Base-by-base conservation (phyloP, 2,113 vertebrate species). In the Crypturellus undulatus region DNA sequence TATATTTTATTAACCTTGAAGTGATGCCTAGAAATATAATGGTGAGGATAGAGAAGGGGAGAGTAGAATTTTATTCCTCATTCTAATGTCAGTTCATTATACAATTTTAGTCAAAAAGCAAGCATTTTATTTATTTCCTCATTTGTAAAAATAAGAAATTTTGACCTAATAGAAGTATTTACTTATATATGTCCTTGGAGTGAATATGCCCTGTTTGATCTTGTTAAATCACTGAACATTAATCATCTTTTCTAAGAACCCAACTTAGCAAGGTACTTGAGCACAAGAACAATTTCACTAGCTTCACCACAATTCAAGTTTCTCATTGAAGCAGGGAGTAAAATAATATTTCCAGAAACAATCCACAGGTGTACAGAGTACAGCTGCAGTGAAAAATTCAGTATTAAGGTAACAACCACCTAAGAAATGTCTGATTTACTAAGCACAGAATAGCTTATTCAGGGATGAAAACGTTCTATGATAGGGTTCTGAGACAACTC, bases 1-100 rank as follows among this genome's bases (percentile, higher is more conserved):
- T 38, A 28, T 49, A 43, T 88, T 96, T 92, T 62, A 91, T 40
- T 89, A 91, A 91, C 90, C 95, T 93, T 95, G 95, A 93, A 93
- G 85, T 71, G 36, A 95, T 90, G 93, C 56, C 78, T 47, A 73
- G 64, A 40, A 52, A 21, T 71, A 89, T 80, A 77, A 89, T 54
- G 79, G 65, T 1, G 63, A 76, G 70, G 82, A 75, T 91, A 92
- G 84, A 68, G 76, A 95, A 93, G 90, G 90, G 79, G 45, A 85
- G 47, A 77, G 30, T 62, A 76, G 75, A 65, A 93, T 85, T 95
- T 69, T 69, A 64, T 76, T 94, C 59, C 36, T 6, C 62, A 59
- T 36, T 79, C 54, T 58, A 85, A 73, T 70, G 76, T 85, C 90
- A 95, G 65, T 42, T 54, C 45, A 62, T 40, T 70, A 75, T 62